Evolutionary conservation across 2,113 vertebrate species (phyloP).

Genomic region (Emydura subglobosa): DNA sequence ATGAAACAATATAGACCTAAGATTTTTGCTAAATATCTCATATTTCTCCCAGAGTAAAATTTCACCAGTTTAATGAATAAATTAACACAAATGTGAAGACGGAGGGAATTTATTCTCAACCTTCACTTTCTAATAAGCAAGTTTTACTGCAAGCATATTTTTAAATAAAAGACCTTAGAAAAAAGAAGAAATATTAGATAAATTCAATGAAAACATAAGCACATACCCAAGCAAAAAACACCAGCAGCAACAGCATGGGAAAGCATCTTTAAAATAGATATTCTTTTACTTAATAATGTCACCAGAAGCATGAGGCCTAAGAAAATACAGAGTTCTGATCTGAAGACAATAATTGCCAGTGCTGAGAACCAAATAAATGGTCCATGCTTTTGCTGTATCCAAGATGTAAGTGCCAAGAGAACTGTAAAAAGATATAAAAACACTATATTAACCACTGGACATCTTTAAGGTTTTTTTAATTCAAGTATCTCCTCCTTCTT

Average conservation of each 20-base stretch:
- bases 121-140: background rate
- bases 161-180: background rate
- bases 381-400: constrained; percentile 87
- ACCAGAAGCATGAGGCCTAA: constrained; percentile 90
- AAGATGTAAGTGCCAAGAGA: constrained; percentile 87
- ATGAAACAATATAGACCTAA: background rate
- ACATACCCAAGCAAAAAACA: constrained; percentile 87
- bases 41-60: background rate
- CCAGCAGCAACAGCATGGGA: constrained; percentile 88
- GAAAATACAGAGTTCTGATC: constrained; percentile 91
- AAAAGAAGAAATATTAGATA: background rate
- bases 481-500: background rate
- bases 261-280: constrained; percentile 80
- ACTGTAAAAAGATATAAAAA: constrained; percentile 75
- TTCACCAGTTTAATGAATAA: background rate
- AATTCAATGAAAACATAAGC: background rate
- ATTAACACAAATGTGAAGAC: background rate
- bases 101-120: background rate
- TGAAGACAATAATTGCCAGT: constrained; percentile 90
- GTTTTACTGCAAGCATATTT: background rate
- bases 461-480: background rate
- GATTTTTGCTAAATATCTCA: background rate
- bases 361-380: constrained; percentile 91
- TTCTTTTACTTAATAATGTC: constrained; percentile 80
- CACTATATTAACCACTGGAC: background rate